Conservation (phyloP, 1,140 invertebrate species). For the Heterodera schachtii region DNA sequence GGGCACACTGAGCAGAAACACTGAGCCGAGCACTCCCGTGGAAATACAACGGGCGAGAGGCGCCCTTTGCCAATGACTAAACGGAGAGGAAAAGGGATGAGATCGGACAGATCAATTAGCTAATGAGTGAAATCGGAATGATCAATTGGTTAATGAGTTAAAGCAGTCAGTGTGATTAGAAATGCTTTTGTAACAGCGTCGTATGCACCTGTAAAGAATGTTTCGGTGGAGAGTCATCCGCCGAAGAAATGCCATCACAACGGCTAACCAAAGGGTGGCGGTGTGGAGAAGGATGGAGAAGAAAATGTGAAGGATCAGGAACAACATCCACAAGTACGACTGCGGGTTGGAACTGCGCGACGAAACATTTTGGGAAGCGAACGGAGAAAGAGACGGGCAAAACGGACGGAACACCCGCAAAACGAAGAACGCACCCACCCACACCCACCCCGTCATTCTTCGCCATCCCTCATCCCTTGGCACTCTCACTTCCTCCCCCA, state of each 20-base stretch:
- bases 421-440: too few relatives aligned
- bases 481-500: too few relatives aligned
- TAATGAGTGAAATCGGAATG: too few relatives aligned
- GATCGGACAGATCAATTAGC: too few relatives aligned
- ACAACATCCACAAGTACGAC: conserved; percentile 57
- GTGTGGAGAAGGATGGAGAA: conserved; percentile 59
- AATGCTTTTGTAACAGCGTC: neutral
- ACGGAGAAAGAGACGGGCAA: neutral
- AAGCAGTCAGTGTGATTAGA: too few relatives aligned
- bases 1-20: conserved; percentile 54
- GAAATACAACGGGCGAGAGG: conserved; percentile 48
- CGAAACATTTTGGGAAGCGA: neutral
- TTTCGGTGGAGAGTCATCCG: conserved; percentile 55
- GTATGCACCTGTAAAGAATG: conserved; percentile 21
- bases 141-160: too few relatives aligned
- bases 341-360: conserved; percentile 40
- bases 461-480: too few relatives aligned
- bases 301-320: conserved; percentile 59
- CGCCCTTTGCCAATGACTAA: conserved; percentile 54
- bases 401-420: too few relatives aligned
- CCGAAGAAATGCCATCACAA: conserved; percentile 61
- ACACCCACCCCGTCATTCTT: too few relatives aligned
- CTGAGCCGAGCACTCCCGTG: conserved; percentile 45
- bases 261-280: conserved; percentile 61
- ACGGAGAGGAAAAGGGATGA: conserved; percentile 21